Evolutionary conservation across 2,888 invertebrate genomes (phyloP).

Genomic region (Habroteleia sp.): DNA sequence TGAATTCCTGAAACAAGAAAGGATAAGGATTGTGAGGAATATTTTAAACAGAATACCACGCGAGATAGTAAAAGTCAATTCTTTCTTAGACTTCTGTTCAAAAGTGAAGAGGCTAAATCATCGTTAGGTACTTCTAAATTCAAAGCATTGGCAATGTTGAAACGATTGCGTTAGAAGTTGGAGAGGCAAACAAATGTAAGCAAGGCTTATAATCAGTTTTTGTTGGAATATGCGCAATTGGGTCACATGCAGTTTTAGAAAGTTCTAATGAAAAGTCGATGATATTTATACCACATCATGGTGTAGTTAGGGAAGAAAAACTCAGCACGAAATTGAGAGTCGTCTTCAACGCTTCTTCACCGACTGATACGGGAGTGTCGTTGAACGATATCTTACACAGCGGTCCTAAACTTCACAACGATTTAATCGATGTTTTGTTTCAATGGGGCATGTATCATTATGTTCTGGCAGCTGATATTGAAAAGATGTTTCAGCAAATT

Average conservation of each 20-base stretch:
- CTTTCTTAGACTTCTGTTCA: no score
- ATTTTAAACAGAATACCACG: no score
- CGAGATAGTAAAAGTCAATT: no score
- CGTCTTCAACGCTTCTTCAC: conserved; percentile 25
- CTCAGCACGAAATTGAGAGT: conserved; percentile 8
- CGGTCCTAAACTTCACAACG: conserved; percentile 21
- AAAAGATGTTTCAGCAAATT: conserved; percentile 26
- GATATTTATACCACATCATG: conserved; percentile 10
- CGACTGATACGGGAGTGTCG: background rate
- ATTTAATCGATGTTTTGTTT: background rate
- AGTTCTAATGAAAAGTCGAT: no score
- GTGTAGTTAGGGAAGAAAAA: background rate
- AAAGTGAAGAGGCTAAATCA: no score
- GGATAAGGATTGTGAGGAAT: no score
- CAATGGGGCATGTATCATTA: background rate
- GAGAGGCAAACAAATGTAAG: no score
- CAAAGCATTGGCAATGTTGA: no score
- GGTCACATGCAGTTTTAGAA: background rate
- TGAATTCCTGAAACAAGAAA: no score
- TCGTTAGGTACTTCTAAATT: no score
- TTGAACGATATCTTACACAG: conserved; percentile 1
- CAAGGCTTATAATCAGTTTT: background rate
- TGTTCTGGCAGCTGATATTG: conserved; percentile 10
- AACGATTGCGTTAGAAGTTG: no score
- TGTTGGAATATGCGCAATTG: background rate